Conservation (phyloP, 1,140 invertebrate genomes). For the Euglossa dilemma region DNA sequence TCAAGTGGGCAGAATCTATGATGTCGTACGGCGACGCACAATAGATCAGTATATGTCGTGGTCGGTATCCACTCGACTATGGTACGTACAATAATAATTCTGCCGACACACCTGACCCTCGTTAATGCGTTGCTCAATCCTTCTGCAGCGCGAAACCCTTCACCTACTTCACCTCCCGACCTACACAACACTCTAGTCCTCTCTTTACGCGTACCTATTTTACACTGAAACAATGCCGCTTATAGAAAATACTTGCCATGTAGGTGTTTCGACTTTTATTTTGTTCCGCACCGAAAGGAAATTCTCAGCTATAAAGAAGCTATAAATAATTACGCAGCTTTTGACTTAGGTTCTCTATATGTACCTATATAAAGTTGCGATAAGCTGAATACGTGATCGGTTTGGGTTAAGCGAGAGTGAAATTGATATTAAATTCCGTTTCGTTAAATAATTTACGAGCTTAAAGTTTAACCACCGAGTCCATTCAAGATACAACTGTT, state of each 20-base stretch:
- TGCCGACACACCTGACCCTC: slow-evolving; percentile 66
- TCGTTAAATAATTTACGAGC: no score
- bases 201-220: slow-evolving; percentile 3
- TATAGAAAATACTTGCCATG: background rate
- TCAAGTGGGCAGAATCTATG: slow-evolving; percentile 58
- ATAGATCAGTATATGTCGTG: slow-evolving; percentile 34
- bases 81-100: slow-evolving; percentile 50
- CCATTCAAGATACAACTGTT: no score
- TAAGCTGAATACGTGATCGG: no score
- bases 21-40: slow-evolving; percentile 21
- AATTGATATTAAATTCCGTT: no score
- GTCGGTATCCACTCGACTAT: slow-evolving; percentile 26
- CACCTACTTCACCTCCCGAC: slow-evolving; percentile 59
- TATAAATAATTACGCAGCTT: background rate
- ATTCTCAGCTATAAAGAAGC: background rate
- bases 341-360: background rate
- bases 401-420: no score
- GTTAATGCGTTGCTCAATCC: slow-evolving; percentile 68
- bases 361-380: no score
- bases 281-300: background rate
- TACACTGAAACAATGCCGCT: background rate
- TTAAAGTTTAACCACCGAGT: no score
- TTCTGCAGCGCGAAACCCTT: slow-evolving; percentile 56
- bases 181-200: slow-evolving; percentile 11
- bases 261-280: background rate